Base-by-base conservation (phyloP, 2,113 vertebrate genomes). In the Copsychus sechellarum region DNA sequence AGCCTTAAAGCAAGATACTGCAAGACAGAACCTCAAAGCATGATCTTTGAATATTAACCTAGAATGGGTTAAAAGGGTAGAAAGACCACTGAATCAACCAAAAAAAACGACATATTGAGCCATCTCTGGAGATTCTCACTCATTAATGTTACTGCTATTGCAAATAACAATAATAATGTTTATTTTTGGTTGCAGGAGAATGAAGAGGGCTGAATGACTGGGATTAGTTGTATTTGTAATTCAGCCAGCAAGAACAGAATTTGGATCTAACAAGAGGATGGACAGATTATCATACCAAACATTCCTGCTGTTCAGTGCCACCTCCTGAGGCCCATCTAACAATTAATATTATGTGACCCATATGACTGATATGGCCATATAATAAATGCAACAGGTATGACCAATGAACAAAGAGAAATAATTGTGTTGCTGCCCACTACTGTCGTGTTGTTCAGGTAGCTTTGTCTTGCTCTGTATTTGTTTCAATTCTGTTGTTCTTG, bases 1-100 rank as follows among this genome's bases (percentile, higher is more conserved):
- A 88, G 85, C 38, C 79, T 94, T 83, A 88, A 90, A 96, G 79
- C 22, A 38, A 92, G 90, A 73, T 47, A 77, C 45, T 81, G 67
- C 84, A 91, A 83, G n/a, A 71, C 42, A 85, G 81, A 88, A 86
- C 43, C 74, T 90, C 67, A 91, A 91, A 62, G 67, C 47, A 95
- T 20, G 24, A 58, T 93, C 47, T 83, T 71, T 78, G 81, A 82
- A 71, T 93, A 82, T 29, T 58, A 88, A 80, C 50, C 29, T 80
- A 57, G 60, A 88, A 80, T n/a, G 34, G 34, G 73, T 62, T 77
- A 65, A 82, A 94, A 86, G 43, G 45, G 45, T 76, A 85, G 45
- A 54, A 91, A 85, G 58, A 86, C 50, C 57, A 85, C 51, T 51
- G 58, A 87, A 50, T 70, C 42, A 70, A 86, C 11, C 2, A 47